Evolutionary conservation across 2,113 vertebrate genomes (phyloP), one percentile per base, ranked within the genome.

Genomic region (Amia ocellicauda): DNA sequence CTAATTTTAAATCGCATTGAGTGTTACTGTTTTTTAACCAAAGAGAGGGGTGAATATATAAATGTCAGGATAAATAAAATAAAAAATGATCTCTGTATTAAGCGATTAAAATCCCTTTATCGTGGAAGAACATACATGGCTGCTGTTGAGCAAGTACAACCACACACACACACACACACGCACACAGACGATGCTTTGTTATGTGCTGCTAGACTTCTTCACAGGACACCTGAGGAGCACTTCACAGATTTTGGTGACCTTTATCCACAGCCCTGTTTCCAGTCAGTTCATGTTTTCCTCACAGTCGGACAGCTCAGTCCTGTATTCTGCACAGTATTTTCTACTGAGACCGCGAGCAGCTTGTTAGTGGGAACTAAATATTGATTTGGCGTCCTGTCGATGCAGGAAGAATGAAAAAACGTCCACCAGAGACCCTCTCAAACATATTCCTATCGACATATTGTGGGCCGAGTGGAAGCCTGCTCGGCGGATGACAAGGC

Each of bases 281-380:
- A 91, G 90, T 93, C 92, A 94, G 93, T 97, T 93, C 91, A 93
- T 95, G 94, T 96, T 95, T 97, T 95, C 93, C 93, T 94, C 91
- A 90, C 93, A 93, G 91, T 91, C 91, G 93, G 94, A 95, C 94
- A 96, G 93, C 93, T 95, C 92, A 95, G 93, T 96, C 93, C 91
- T 84, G 78, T 89, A 92, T 89, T 90, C 88, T 88, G 81, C 82
- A 85, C 88, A 89, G 88, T 89, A 90, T 91, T 91, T 91, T 90
- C 90, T 90, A 88, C 87, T 86, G 89, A 97, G 94, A 96, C 95
- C 93, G 93, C 83, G 90, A 95, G 94, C 94, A 95, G 95, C 96
- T 98, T 98, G 96, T 99, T 99, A 98, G 94, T 97, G 94, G 94
- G 94, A 97, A 96, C 94, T 95, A 93, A 94, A 95, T 97, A 99